Percentiles rank a stretch among this genome's conserved stretches.
Conservation (phyloP, 2,113 vertebrate genomes). For the Centropristis striata region DNA sequence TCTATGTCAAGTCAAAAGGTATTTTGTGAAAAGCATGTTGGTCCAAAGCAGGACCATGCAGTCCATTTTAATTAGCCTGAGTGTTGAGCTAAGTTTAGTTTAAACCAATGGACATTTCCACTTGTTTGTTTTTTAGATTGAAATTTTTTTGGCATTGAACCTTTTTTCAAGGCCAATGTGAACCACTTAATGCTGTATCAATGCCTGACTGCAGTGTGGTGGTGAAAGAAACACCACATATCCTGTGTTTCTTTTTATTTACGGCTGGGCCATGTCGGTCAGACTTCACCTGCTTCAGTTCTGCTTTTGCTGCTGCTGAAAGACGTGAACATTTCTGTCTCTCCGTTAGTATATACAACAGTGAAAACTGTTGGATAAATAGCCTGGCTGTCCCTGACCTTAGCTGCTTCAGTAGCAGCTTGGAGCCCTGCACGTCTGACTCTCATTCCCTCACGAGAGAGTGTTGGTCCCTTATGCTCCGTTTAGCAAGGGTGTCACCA, state of each 20-base stretch:
- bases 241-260: conserved; percentile 15
- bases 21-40: background rate
- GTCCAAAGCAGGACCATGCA: background rate
- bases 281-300: conserved; percentile 25
- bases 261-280: background rate
- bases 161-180: background rate
- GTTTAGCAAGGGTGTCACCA: background rate
- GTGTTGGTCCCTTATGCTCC: background rate
- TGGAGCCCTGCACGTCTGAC: background rate
- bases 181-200: background rate
- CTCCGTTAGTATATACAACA: conserved; percentile 57
- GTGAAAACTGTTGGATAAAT: conserved; percentile 69
- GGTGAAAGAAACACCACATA: background rate
- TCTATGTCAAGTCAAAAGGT: background rate
- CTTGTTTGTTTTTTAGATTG: background rate
- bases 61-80: background rate
- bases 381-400: conserved; percentile 26
- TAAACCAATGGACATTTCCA: background rate
- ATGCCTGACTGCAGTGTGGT: background rate
- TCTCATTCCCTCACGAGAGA: background rate
- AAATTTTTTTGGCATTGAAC: background rate
- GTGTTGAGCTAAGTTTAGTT: background rate
- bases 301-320: conserved; percentile 19
- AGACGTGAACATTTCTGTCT: conserved; percentile 1
- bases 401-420: conserved; percentile 19